Percentiles rank a stretch among this genome's conserved stretches.
Conservation (phyloP, 2,888 invertebrate genomes). For the Bembecia ichneumoniformis region DNA sequence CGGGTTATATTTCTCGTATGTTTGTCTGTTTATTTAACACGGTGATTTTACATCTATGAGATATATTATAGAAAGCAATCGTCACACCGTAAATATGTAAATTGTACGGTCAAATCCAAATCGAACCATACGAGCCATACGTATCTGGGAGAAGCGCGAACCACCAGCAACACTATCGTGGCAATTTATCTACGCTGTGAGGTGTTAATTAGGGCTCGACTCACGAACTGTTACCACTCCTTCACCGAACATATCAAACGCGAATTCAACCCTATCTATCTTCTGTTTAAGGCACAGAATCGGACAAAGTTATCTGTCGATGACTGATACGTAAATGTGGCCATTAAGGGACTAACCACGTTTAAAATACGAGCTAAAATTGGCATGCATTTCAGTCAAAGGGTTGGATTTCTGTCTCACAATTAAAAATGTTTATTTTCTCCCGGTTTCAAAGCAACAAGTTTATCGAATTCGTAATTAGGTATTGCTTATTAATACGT, state of each 20-base stretch:
- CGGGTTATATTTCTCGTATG: too few relatives aligned
- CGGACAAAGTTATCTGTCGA: conserved; percentile 17
- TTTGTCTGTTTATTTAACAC: too few relatives aligned
- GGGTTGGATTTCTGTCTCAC: conserved; percentile 38
- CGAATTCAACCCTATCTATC: conserved; percentile 19
- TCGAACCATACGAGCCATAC: conserved; percentile 11
- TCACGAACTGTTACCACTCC: conserved; percentile 62
- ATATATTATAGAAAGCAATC: too few relatives aligned
- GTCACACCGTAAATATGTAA: too few relatives aligned
- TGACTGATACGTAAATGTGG: conserved; percentile 57
- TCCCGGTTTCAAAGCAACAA: too few relatives aligned
- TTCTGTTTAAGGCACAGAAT: conserved; percentile 18
- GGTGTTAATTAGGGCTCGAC: conserved; percentile 69
- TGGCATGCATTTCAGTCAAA: conserved; percentile 51
- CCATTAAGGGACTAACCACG: conserved; percentile 54
- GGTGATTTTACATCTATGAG: too few relatives aligned
- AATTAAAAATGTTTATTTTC: conserved; percentile 28
- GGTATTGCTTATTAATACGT: too few relatives aligned
- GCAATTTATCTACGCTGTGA: conserved; percentile 63
- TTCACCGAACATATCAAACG: conserved; percentile 11
- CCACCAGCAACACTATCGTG: conserved; percentile 42
- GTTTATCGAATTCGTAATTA: too few relatives aligned
- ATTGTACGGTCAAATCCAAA: conserved; percentile 8
- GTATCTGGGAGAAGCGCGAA: conserved; percentile 33
- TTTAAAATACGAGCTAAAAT: conserved; percentile 61